Conservation (phyloP, 2,888 invertebrate species). For the Vesta saturnalis region DNA sequence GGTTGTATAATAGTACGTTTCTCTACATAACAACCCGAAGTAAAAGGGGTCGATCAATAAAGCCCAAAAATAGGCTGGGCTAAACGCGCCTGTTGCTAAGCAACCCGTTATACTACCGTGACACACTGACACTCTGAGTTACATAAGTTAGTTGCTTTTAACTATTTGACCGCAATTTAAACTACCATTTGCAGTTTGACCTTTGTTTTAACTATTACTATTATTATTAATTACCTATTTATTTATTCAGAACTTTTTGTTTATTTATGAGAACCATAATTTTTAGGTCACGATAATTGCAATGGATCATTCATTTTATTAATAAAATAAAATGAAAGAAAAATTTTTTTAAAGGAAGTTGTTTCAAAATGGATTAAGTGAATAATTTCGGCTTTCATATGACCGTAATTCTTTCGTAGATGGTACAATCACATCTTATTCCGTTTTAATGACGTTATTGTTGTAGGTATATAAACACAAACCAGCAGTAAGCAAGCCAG, state of each 20-base stretch:
- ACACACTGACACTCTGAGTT: conserved; percentile 63
- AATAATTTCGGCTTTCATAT: too few species aligned
- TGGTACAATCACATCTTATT: not conserved
- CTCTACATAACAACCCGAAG: conserved; percentile 50
- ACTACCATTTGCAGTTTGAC: not conserved
- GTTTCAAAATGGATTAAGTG: too few species aligned
- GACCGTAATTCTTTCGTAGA: not conserved
- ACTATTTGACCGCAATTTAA: conserved; percentile 14
- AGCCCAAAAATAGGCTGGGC: conserved; percentile 63
- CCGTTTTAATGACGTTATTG: not conserved
- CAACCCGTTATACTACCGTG: conserved; percentile 60
- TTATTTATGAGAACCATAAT: not conserved
- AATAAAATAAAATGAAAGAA: too few species aligned
- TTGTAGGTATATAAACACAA: too few species aligned
- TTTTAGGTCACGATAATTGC: not conserved
- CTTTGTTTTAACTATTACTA: not conserved
- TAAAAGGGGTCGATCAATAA: conserved; percentile 58
- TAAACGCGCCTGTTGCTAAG: conserved; percentile 59
- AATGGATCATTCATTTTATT: too few species aligned
- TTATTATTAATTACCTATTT: not conserved
- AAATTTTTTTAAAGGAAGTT: too few species aligned
- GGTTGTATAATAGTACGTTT: conserved; percentile 46
- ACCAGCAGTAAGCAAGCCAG: too few species aligned
- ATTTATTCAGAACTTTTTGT: not conserved
- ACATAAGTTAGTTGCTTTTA: conserved; percentile 41